phyloP scores from a whole-genome alignment of 2,797 vertebrate species.

The Ctenopoma multispine region DNA sequence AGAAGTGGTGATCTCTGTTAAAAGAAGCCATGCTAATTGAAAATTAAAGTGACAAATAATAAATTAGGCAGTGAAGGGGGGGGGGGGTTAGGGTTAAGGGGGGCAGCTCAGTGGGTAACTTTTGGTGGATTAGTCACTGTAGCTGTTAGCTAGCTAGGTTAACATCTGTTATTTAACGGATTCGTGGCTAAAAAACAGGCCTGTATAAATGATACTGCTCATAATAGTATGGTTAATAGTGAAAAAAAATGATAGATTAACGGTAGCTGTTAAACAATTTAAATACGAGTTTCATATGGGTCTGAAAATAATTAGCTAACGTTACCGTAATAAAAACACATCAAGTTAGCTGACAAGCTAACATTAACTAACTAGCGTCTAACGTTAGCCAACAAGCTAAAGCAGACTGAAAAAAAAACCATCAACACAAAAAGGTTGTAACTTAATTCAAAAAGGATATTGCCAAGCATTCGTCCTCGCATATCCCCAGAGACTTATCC shows the following conservation, averaged over 20 bases:
- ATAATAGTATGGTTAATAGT: constrained; percentile 16
- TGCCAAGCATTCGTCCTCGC: constrained; percentile 79
- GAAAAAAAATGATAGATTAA: neutral
- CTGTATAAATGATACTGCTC: neutral
- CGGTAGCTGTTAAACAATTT: neutral
- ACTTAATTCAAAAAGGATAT: constrained; percentile 84
- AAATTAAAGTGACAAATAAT: constrained; percentile 22
- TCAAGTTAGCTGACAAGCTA: neutral
- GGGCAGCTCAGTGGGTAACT: neutral
- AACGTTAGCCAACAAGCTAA: constrained; percentile 62
- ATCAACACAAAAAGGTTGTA: neutral
- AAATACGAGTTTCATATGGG: neutral
- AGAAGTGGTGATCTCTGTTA: neutral
- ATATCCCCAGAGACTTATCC: constrained; percentile 76
- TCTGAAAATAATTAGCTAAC: neutral
- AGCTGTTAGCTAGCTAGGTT: neutral
- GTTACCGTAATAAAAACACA: neutral
- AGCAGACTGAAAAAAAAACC: constrained; percentile 14
- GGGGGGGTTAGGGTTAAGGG: too few relatives aligned
- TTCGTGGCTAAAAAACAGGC: neutral
- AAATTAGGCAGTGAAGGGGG: neutral
- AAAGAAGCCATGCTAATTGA: constrained; percentile 42
- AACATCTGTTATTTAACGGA: neutral
- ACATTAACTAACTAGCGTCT: constrained; percentile 21
- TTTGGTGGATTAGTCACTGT: neutral